Base-by-base conservation (phyloP, 2,888 invertebrate species). In the Acronicta psi region DNA sequence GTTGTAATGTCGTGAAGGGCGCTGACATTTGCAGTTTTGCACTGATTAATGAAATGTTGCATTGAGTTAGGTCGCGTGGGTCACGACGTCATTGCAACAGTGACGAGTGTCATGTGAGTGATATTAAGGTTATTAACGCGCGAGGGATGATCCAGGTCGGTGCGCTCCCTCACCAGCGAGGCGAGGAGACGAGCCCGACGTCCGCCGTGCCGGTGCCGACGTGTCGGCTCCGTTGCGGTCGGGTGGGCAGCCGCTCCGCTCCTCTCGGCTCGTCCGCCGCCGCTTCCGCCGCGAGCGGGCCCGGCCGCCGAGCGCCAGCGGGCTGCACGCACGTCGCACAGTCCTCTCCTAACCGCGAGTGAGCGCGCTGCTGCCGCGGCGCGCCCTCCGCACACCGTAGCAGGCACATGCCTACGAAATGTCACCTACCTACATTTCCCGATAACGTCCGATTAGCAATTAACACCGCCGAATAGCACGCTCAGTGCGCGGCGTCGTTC, bases 361-460 rank as follows among this genome's bases (percentile, higher is more conserved):
- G 93, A 92, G 93, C 91, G 92, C 91, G 93, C 91, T 90, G 92
- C 91, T 90, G 81, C 83, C 82, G 89, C 91, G 91, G 91, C 89
- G 89, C 87, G 89, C 89, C 86, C 88, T 80, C 82, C 86, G 69
- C 69, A 71, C 65, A 55, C 60, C 66, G 83, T 84, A 84, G 80
- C 85, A 84, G 85, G 85, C 92, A 88, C 86, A 90, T 92, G 91
- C 87, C 86, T 85, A 85, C 90, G 87, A 87, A 87, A 91, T 90
- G 90, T 87, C 89, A 88, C 75, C 84, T 88, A 89, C 88, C 89
- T 86, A 82, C 86, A 87, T 84, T 83, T 81, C 76, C 84, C 86
- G 87, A 89, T 89, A 90, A 88, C 88, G 83, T 82, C 80, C 81
- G 84, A 90, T 87, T 86, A 88, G 80, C 85, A 83, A 88, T 87